These are phyloP conservation scores for Cheilinus undulatus DNA, from an alignment of 2,113 vertebrate species.

Conservation along the genomic window DNA sequence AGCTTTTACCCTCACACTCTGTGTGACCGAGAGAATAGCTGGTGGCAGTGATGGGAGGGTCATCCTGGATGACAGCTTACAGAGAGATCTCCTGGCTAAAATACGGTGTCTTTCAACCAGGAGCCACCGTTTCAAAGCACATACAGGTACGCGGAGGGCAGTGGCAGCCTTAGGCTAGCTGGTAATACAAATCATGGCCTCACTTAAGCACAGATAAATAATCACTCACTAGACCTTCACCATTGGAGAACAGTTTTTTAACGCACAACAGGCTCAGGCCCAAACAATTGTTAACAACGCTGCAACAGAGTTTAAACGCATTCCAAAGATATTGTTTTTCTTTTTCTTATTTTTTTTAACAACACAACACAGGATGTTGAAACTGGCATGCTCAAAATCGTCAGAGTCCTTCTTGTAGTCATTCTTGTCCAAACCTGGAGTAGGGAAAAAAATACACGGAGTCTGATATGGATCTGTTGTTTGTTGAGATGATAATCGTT, in stretches of 20 bases:
- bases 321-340: slow-evolving; percentile 74
- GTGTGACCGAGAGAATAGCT: slow-evolving; percentile 54
- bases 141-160: slow-evolving; percentile 73
- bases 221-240: slow-evolving; percentile 82
- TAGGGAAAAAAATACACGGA: slow-evolving; percentile 35
- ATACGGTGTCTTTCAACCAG: slow-evolving; percentile 44
- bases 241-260: slow-evolving; percentile 76
- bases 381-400: slow-evolving; percentile 85
- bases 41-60: slow-evolving; percentile 73
- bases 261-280: slow-evolving; percentile 73
- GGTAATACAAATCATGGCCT: slow-evolving; percentile 78
- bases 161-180: slow-evolving; percentile 78
- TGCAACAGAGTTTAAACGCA: slow-evolving; percentile 84
- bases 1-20: slow-evolving; percentile 52
- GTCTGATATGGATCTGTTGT: slow-evolving; percentile 45
- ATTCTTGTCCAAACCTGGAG: slow-evolving; percentile 34
- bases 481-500: slow-evolving; percentile 49
- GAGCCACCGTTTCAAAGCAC: slow-evolving; percentile 72
- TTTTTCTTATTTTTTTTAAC: slow-evolving; percentile 61
- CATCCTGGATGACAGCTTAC: slow-evolving; percentile 55
- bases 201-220: slow-evolving; percentile 83
- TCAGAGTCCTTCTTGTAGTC: slow-evolving; percentile 73
- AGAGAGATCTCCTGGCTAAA: slow-evolving; percentile 48
- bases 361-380: slow-evolving; percentile 85
- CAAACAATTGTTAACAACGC: slow-evolving; percentile 79